Evolutionary conservation across 2,888 invertebrate genomes (phyloP), one percentile per base, ranked within the genome.

Genomic region (Papilio demoleus): DNA sequence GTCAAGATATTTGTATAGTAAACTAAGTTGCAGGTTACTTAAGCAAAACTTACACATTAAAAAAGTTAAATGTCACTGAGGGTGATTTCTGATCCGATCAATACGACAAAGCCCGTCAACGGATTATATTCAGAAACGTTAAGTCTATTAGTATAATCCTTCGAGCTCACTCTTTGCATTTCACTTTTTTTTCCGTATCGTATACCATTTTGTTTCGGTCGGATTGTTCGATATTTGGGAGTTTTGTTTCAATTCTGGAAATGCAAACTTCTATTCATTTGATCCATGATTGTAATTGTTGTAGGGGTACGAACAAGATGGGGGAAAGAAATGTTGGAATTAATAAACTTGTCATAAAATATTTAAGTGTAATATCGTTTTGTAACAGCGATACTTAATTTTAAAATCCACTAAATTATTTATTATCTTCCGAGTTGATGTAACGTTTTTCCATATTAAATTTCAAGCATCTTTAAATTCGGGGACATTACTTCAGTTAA

Each of bases 61-160:
- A 50, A 47, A 24, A 27, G n/a, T 47, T 5, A 50, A 50, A 50
- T 24, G 50, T 50, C 50, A 50, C 50, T 50, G 50, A 50, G 27
- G 24, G 22, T 27, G 50, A 50, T 50, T 50, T 50, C 24, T 50
- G 14, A 50, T 50, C 50, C 50, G 50, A 50, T 50, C 50, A 50
- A 27, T 50, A 50, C 50, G n/a, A 27, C 27, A 50, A 50, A 50
- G 27, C 50, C 50, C 27, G 50, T 50, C 50, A 50, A 27, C 50
- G 53, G 27, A 53, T 53, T 53, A 53, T 53, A 53, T 53, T 27
- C 53, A 53, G 53, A n/a, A 27, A 53, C 27, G 53, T n/a, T 53
- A 53, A 53, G 53, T 53, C 53, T 53, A 53, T 53, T 53, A 53
- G 53, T 53, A n/a, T 53, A 53, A 53, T 53, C 53, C n/a, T 24